A percentile compares a stretch with the other conserved stretches of the same genome.
Evolutionary conservation across 2,888 invertebrate genomes (phyloP).

Genomic region (Ligdia adustata): DNA sequence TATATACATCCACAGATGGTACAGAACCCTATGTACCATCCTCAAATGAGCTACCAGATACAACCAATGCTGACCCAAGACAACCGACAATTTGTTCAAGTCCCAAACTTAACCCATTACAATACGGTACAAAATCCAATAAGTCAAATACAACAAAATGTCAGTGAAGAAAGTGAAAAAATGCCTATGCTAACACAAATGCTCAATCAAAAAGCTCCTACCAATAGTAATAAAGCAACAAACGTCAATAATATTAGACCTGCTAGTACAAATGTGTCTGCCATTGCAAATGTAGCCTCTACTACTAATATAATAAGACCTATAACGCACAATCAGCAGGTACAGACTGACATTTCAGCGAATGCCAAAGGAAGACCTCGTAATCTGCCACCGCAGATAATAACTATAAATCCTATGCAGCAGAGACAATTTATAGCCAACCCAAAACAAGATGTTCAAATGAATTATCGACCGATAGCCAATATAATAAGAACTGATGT

Average conservation of each 20-base stretch:
- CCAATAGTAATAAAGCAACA: slow-evolving; percentile 1
- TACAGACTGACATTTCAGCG: slow-evolving; percentile 35
- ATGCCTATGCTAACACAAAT: slow-evolving; percentile 29
- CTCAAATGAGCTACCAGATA: slow-evolving; percentile 65
- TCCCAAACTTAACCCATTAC: slow-evolving; percentile 40
- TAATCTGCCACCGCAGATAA: slow-evolving; percentile 40
- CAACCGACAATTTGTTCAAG: slow-evolving; percentile 44
- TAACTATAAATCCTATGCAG: slow-evolving; percentile 48
- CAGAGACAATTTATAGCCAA: slow-evolving; percentile 22
- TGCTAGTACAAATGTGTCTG: neutral
- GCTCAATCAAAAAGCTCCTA: slow-evolving; percentile 19
- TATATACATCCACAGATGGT: slow-evolving; percentile 61
- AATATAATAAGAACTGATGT: slow-evolving; percentile 18
- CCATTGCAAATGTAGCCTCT: neutral
- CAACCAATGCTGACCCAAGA: slow-evolving; percentile 61
- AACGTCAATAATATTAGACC: slow-evolving; percentile 1
- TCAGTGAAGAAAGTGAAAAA: slow-evolving; percentile 12
- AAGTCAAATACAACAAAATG: slow-evolving; percentile 13
- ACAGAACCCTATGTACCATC: slow-evolving; percentile 60
- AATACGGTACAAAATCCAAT: slow-evolving; percentile 36
- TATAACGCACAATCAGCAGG: slow-evolving; percentile 26
- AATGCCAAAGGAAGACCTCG: slow-evolving; percentile 22
- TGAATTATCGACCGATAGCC: slow-evolving; percentile 8
- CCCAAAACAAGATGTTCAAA: slow-evolving; percentile 28
- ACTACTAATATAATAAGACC: slow-evolving; percentile 25